Evolutionary conservation across 2,888 invertebrate species (phyloP), one percentile per base, ranked within the genome.

Genomic region (Protophormia terraenovae): DNA sequence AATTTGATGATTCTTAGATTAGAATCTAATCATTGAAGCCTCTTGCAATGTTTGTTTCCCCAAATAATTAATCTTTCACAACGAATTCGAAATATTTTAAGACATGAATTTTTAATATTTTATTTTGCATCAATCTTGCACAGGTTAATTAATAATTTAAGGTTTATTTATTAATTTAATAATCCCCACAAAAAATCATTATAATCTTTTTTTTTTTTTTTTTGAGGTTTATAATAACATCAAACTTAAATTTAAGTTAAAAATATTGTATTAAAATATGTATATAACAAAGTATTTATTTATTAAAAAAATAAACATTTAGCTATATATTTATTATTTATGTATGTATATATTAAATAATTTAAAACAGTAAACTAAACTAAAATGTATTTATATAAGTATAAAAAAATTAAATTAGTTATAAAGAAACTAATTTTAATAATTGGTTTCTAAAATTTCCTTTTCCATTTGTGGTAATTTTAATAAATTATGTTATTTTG

Each of bases 211-310:
- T n/a, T n/a, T n/a, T n/a, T n/a, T n/a, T n/a, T n/a, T n/a, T n/a
- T n/a, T n/a, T n/a, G n/a, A n/a, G 22, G 35, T 41, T 72, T 64
- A 71, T 6, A 72, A 62, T n/a, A 58, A 47, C 32, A 45, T 67
- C 16, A 67, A 50, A 50, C 22, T 22, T 75, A 67, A 47, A 60
- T 71, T 53, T 50, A 69, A 60, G 58, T 62, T 32, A 77, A 60
- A 41, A 47, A 16, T 45, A 45, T 73, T 14, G 29, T 55, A 29
- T 32, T 64, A 35, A 79, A 55, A 47, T 67, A 62, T 8, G 38
- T 35, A 50, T 69, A 47, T 47, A 62, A 71, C 69, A 60, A 78
- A 27, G 12, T 60, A 62, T 53, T 58, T 78, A 78, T 67, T 24
- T 60, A 19, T 71, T 60, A 35, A 47, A 45, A 67, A 22, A 32